Conservation (phyloP, 1,140 invertebrate genomes). For the Octopus sinensis region DNA sequence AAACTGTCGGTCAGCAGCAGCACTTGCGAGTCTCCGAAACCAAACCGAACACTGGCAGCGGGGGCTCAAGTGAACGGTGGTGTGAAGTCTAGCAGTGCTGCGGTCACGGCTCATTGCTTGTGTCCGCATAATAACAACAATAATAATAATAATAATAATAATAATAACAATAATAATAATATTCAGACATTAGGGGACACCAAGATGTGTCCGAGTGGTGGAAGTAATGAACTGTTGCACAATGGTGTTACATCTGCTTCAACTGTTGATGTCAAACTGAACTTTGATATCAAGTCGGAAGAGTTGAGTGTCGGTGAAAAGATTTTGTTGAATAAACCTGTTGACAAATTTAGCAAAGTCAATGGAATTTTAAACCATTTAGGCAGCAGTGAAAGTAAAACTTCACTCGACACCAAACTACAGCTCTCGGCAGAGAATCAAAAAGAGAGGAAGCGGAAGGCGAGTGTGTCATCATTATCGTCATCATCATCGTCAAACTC, state of each 20-base stretch:
- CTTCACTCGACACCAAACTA: neutral
- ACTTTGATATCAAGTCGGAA: neutral
- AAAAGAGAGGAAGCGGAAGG: neutral
- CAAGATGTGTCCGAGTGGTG: neutral
- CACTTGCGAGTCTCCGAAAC: constrained; percentile 14
- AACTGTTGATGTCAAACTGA: neutral
- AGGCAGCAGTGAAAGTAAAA: constrained; percentile 27
- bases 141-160: neutral
- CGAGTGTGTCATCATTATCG: neutral
- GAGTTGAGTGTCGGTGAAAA: neutral
- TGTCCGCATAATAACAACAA: neutral
- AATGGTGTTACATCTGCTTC: constrained; percentile 1
- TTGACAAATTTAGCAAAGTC: constrained; percentile 27
- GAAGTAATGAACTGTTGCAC: neutral
- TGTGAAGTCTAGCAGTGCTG: neutral
- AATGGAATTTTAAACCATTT: constrained; percentile 34
- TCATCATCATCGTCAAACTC: neutral
- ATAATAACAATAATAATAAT: neutral
- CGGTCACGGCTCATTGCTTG: neutral
- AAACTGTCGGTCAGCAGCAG: neutral
- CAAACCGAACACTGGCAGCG: neutral
- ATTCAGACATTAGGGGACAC: neutral
- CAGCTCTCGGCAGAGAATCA: constrained; percentile 1
- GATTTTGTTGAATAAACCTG: constrained; percentile 18
- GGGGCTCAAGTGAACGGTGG: neutral